phyloP scores from a whole-genome alignment of 2,888 invertebrate genomes.

The Sclerodermus sp. region DNA sequence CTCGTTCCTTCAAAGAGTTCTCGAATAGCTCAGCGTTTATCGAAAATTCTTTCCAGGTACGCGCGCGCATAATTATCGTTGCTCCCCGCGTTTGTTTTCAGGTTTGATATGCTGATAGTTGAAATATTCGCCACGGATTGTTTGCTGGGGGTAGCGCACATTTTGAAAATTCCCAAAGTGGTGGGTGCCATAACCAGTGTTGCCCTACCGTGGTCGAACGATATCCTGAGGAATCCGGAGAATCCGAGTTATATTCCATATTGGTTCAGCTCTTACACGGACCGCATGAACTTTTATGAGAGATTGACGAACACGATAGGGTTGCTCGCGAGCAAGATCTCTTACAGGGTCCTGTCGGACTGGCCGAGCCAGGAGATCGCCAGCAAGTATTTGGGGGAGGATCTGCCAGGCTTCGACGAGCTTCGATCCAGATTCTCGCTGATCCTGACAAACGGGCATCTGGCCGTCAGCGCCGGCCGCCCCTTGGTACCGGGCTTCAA shows the following conservation, averaged over 20 bases:
- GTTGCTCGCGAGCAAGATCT: constrained; percentile 20
- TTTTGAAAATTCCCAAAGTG: constrained; percentile 31
- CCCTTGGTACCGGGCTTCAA: constrained; percentile 59
- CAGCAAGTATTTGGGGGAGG: constrained; percentile 29
- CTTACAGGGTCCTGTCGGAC: constrained; percentile 21
- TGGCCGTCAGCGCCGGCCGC: constrained; percentile 55
- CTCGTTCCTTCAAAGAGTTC: too few relatives aligned
- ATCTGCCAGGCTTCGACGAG: constrained; percentile 51
- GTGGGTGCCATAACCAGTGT: constrained; percentile 30
- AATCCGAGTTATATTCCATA: constrained; percentile 38
- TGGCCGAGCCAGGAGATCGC: constrained; percentile 23
- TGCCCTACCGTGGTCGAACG: constrained; percentile 36
- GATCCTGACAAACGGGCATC: constrained; percentile 61
- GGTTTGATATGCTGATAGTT: constrained; percentile 34
- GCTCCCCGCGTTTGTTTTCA: too few relatives aligned
- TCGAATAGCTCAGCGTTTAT: too few relatives aligned
- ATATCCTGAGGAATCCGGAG: constrained; percentile 35
- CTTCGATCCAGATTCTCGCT: constrained; percentile 59
- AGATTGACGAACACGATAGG: constrained; percentile 31
- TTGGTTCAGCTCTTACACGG: constrained; percentile 22
- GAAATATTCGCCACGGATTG: constrained; percentile 40
- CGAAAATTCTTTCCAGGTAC: too few relatives aligned
- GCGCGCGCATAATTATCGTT: too few relatives aligned
- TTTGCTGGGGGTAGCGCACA: constrained; percentile 34
- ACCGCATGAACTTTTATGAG: constrained; percentile 31